phyloP scores from a whole-genome alignment of 1,140 invertebrate species.

The Drosophila sucinea region DNA sequence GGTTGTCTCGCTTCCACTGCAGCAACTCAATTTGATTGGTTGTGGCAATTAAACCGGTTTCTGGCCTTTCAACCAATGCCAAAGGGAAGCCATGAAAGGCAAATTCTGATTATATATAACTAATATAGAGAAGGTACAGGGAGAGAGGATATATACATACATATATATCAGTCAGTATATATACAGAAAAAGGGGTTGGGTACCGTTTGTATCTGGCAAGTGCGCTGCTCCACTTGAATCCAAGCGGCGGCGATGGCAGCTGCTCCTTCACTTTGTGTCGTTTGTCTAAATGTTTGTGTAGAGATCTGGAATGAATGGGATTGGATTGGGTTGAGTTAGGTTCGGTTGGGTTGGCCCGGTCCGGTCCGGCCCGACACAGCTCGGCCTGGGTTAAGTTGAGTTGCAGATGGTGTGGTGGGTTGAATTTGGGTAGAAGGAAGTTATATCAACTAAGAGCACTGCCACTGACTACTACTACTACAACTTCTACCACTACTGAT shows the following conservation, averaged over 20 bases:
- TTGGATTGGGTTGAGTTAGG: constrained; percentile 22
- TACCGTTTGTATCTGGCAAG: constrained; percentile 45
- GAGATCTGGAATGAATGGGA: constrained; percentile 44
- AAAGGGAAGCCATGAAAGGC: constrained; percentile 40
- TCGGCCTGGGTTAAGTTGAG: neutral
- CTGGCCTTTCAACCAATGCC: constrained; percentile 54
- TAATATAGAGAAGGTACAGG: constrained; percentile 16
- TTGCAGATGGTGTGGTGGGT: neutral
- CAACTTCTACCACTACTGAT: neutral
- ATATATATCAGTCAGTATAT: constrained; percentile 6
- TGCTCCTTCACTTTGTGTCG: constrained; percentile 66
- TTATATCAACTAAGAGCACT: constrained; percentile 66
- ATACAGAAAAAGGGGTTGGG: neutral
- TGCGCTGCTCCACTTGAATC: constrained; percentile 59
- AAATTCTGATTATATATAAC: constrained; percentile 4
- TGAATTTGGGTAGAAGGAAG: constrained; percentile 19
- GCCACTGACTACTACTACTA: constrained; percentile 22
- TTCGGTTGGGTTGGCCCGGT: constrained; percentile 3
- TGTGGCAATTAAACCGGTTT: constrained; percentile 47
- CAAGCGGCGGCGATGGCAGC: constrained; percentile 52
- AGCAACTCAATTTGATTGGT: constrained; percentile 46
- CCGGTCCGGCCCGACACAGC: neutral
- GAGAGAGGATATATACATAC: constrained; percentile 21
- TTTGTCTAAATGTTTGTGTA: constrained; percentile 71
- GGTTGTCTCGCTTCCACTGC: constrained; percentile 55